Base-by-base conservation (phyloP, 1,140 invertebrate species). In the Zaprionus lachaisei region DNA sequence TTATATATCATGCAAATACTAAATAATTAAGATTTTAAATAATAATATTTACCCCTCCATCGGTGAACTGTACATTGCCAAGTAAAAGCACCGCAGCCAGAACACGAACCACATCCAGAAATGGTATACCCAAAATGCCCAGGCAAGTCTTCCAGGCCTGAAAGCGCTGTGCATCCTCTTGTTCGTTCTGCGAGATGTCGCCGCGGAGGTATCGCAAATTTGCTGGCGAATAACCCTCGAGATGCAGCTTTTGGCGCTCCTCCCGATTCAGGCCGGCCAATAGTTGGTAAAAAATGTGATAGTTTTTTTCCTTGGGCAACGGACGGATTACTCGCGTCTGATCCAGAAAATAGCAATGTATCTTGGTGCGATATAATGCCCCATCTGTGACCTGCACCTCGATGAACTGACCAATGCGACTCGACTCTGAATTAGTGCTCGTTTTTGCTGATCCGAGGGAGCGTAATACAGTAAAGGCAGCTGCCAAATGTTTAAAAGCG, bases 211-310 rank as follows among this genome's bases (percentile, higher is more conserved):
- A 98, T 80, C 95, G 94, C 47, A 98, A 93, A 85, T 97, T 97
- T 54, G 95, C 94, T 2, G 97, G 94, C 44, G 96, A 95, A 90
- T 97, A 97, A 5, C 97, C 97, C 83, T 98, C 97, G 37, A 98
- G 93, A 87, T 97, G 96, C 2, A 98, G 94, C 93, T 97, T 97
- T 1, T 95, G 95, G 93, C 97, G 95, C 93, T 99, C 98, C 79
- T 99, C 98, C 55, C 95, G 93, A 14, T 96, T 96, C 1, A 99
- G 94, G 4, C 98, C 98, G 15, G 97, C 97, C 26, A 99, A 94
- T 96, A 99, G 97, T 94, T 99, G 98, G 94, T 99, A 99, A 94
- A 99, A 99, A 91, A 99, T 98, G 91, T 99, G 98, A 92, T 98
- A 99, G 94, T 99, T 99, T 87, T 98, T 98, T 93, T 99, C 98